Evolutionary conservation across 92 coral and sea anemone species (phyloP).

Genomic region (Bergia puertoricense): DNA sequence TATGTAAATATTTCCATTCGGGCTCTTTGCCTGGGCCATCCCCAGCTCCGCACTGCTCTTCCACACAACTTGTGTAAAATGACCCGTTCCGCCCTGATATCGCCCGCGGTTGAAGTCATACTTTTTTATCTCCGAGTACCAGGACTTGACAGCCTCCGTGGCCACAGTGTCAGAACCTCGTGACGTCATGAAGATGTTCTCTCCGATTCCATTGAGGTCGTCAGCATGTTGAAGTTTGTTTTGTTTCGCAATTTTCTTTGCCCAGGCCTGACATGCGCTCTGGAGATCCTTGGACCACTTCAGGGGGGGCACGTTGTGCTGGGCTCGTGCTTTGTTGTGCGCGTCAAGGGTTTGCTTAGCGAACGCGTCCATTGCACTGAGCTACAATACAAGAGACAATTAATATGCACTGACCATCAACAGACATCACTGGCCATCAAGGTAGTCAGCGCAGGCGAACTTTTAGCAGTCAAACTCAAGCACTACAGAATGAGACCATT

Average conservation of each 20-base stretch:
- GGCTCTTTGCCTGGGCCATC: slow-evolving; percentile 82
- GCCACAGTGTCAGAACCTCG: slow-evolving; percentile 66
- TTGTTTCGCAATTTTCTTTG: slow-evolving; percentile 35
- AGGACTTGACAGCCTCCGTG: slow-evolving; percentile 59
- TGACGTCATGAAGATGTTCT: slow-evolving; percentile 74
- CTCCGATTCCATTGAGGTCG: slow-evolving; percentile 67
- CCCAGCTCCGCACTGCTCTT: slow-evolving; percentile 83
- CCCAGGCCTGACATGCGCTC: slow-evolving; percentile 46
- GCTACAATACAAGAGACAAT: too few species aligned
- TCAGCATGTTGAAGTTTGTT: slow-evolving; percentile 42
- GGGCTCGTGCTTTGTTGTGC: slow-evolving; percentile 44
- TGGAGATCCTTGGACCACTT: slow-evolving; percentile 44
- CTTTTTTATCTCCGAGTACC: slow-evolving; percentile 75
- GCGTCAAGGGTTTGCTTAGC: slow-evolving; percentile 12
- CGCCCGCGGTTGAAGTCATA: slow-evolving; percentile 29
- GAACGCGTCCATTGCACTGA: not conserved
- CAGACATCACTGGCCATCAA: too few species aligned
- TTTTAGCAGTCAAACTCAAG: too few species aligned
- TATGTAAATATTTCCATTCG: slow-evolving; percentile 73
- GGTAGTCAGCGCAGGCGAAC: too few species aligned
- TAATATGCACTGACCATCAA: too few species aligned
- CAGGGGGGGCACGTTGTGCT: slow-evolving; percentile 39
- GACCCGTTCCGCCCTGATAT: not conserved
- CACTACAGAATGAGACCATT: too few species aligned
- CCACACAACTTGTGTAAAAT: slow-evolving; percentile 45